Base-by-base conservation (phyloP, 1,140 invertebrate genomes). In the Halesus radiatus region DNA sequence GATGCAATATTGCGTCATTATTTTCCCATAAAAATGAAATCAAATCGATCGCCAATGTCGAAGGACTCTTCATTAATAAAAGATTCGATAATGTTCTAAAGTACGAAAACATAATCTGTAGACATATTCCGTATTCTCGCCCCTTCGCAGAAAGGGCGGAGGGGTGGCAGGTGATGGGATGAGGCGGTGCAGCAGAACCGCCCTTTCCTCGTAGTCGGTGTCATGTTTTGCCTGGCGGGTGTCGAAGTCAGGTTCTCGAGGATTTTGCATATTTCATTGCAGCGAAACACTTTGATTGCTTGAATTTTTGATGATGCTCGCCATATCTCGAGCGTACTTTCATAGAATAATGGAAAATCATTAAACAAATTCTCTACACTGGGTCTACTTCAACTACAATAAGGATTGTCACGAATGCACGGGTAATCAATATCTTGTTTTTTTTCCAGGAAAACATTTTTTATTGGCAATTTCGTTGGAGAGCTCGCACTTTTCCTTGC, bases 121-220 rank as follows among this genome's bases (percentile, higher is more conserved):
- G 37, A 10, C 37, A 13, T 45, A 45, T 45, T 45, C 37, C 37
- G 1, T 45, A 13, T 45, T 45, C 37, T 45, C 37, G 37, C 10
- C 37, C 37, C 37, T 45, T 45, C 10, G 10, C 37, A 13, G 37
- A 45, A 45, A 45, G 37, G 37, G 37, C 10, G 37, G 37, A 1
- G 37, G 37, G 37, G 3, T 3, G 32, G 32, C 32, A 7, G 32
- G 32, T 32, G 5, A 7, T 6, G 32, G 32, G 32, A 7, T 45
- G 37, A 45, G 10, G 37, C 37, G 10, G 37, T 45, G 37, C 37
- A 45, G 37, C 10, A 10, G 62, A 18, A 70, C 60, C 66, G 66
- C 66, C 66, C 66, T 70, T 70, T 70, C 45, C 66, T n/a, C 18
- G 66, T 70, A 45, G 37, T 70, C 15, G 22, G 15, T 45, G n/a